These are phyloP conservation scores for Dryas iulia DNA, from an alignment of 1,140 invertebrate genomes.

Conservation along the genomic window DNA sequence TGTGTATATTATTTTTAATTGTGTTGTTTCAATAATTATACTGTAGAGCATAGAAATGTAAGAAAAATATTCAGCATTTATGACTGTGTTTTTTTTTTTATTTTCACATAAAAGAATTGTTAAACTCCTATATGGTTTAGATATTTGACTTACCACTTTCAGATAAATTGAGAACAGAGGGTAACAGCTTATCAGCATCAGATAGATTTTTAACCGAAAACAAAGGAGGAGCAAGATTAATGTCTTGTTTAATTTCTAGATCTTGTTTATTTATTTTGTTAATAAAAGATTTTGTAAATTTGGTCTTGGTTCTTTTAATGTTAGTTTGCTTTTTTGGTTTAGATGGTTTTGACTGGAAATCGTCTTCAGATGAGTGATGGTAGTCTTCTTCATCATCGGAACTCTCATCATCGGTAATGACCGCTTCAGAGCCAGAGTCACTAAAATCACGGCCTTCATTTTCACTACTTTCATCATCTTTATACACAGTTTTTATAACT, in stretches of 20 bases:
- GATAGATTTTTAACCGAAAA: conserved; percentile 73
- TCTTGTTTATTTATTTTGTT: conserved; percentile 55
- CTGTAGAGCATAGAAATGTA: too few relatives aligned
- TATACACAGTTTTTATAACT: conserved; percentile 66
- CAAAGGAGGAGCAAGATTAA: conserved; percentile 30
- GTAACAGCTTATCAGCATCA: conserved; percentile 73
- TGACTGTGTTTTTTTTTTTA: too few relatives aligned
- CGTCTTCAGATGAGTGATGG: conserved; percentile 50
- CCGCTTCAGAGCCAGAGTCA: conserved; percentile 77
- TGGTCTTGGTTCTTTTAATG: conserved; percentile 41
- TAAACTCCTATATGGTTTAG: too few relatives aligned
- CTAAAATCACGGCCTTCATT: conserved; percentile 64
- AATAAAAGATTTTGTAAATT: conserved; percentile 54
- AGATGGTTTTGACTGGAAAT: conserved; percentile 42
- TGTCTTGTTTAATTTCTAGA: conserved; percentile 33
- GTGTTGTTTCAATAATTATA: too few relatives aligned
- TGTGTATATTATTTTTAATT: too few relatives aligned
- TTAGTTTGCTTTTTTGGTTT: conserved; percentile 29
- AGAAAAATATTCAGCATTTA: neutral
- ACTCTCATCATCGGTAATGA: conserved; percentile 59
- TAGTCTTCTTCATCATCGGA: conserved; percentile 52
- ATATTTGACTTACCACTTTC: conserved; percentile 66
- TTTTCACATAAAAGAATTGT: neutral
- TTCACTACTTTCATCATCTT: conserved; percentile 68
- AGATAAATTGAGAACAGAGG: conserved; percentile 71